Base-by-base conservation (phyloP, 2,888 invertebrate species). In the Cylindroiulus punctatus region DNA sequence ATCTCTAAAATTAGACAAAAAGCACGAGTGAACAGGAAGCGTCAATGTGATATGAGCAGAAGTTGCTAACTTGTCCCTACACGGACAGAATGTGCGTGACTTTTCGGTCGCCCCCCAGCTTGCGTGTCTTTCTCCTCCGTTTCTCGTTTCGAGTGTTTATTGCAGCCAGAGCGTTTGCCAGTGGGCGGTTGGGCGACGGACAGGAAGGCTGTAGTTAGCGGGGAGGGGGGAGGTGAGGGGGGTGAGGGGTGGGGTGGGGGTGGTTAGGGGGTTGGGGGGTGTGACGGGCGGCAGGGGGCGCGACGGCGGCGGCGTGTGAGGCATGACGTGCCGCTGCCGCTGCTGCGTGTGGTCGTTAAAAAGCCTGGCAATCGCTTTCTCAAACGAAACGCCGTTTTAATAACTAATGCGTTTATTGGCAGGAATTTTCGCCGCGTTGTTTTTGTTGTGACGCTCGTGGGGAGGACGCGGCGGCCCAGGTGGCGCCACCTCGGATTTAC, bases 381-480 rank as follows among this genome's bases (percentile, higher is more conserved):
- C 47, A 52, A 52, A 52, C 47, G 47, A 8, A 52, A 52, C 47
- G 47, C 47, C 47, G 47, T 52, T 52, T 52, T 52, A 52, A 52
- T 52, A 52, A 52, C 47, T 52, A 52, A 52, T 52, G 47, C 47
- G 47, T 52, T 52, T 52, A 52, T 52, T 52, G 47, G 47, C 47
- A 52, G 47, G 47, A 52, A 52, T 52, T 52, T 52, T 52, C 47
- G 47, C 47, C 47, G 47, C 47, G 47, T 52, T 52, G 47, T 52
- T 52, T 52, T 52, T 52, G 47, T 52, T 52, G 8, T 52, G 47
- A 17, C 47, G 47, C 47, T 52, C 47, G 47, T 8, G 47, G 10
- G 47, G 47, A 17, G 47, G 47, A 52, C 8, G 17, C 47, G 47
- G 10, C 47, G 2, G 17, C 47, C 14, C 17, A 52, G 47, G 47